phyloP scores from a whole-genome alignment of 2,113 vertebrate genomes.

The Pachyramphus minor region DNA sequence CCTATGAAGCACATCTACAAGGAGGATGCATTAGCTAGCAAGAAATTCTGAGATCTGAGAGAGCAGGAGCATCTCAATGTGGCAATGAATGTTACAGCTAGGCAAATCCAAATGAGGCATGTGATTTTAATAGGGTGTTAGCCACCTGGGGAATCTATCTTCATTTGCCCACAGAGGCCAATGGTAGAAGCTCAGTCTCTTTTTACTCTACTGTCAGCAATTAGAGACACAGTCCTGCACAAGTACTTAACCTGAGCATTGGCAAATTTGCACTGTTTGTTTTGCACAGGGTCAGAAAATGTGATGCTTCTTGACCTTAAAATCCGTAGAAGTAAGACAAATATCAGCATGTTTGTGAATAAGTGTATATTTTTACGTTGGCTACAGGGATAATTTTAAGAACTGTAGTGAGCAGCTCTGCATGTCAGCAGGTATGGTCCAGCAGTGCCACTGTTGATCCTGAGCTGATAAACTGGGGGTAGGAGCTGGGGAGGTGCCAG shows the following conservation, averaged over 20 bases:
- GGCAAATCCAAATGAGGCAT: not conserved
- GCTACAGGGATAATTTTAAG: not conserved
- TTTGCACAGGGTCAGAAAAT: not conserved
- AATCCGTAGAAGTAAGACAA: not conserved
- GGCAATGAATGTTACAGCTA: not conserved
- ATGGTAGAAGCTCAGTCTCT: not conserved
- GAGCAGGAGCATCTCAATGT: not conserved
- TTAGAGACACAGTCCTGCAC: not conserved
- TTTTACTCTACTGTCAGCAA: not conserved
- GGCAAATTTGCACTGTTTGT: not conserved
- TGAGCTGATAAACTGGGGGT: not conserved
- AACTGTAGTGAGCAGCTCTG: not conserved
- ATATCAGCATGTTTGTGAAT: not conserved
- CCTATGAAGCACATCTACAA: not conserved
- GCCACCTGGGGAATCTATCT: not conserved
- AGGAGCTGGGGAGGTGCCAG: not conserved
- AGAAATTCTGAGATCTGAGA: not conserved
- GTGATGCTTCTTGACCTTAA: not conserved
- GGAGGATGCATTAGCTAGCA: not conserved
- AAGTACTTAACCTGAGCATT: not conserved
- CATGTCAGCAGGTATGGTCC: not conserved
- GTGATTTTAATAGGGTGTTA: not conserved
- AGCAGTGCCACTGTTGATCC: not conserved
- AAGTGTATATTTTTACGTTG: rapidly evolving
- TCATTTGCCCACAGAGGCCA: not conserved